phyloP scores from a whole-genome alignment of 2,113 vertebrate species.

The Nothobranchius furzeri region DNA sequence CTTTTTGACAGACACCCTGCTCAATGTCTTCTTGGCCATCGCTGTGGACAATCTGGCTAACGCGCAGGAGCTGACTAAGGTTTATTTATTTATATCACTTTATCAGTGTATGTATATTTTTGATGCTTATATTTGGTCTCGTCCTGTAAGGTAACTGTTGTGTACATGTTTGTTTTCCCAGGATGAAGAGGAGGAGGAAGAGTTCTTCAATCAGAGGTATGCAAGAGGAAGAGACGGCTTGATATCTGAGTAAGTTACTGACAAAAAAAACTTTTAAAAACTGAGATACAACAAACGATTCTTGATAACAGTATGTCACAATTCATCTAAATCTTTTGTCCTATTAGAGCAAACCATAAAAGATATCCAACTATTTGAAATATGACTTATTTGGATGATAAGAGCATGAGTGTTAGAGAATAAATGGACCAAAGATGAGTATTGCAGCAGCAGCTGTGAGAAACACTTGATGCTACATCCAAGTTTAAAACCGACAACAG shows the following conservation, averaged over 20 bases:
- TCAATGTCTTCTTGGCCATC: constrained; percentile 43
- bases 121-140: not conserved
- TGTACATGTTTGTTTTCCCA: constrained; percentile 54
- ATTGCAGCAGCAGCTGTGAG: constrained; percentile 23
- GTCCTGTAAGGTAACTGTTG: not conserved
- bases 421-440: not conserved
- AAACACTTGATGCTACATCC: constrained; percentile 12
- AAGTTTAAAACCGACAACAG: not conserved
- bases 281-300: constrained; percentile 14
- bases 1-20: constrained; percentile 77
- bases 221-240: constrained; percentile 97
- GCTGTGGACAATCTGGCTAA: constrained; percentile 84
- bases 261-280: constrained; percentile 1
- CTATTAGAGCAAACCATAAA: constrained; percentile 11
- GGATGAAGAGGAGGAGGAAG: constrained; percentile 98
- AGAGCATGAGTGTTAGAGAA: not conserved
- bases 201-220: constrained; percentile 95
- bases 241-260: constrained; percentile 95
- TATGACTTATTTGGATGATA: constrained; percentile 16
- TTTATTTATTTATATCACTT: constrained; percentile 5
- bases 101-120: not conserved
- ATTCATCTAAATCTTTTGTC: not conserved
- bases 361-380: constrained; percentile 16
- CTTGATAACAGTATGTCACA: constrained; percentile 4
- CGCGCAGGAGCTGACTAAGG: constrained; percentile 83